Conservation (phyloP, 2,113 vertebrate species). For the Peromyscus leucopus region DNA sequence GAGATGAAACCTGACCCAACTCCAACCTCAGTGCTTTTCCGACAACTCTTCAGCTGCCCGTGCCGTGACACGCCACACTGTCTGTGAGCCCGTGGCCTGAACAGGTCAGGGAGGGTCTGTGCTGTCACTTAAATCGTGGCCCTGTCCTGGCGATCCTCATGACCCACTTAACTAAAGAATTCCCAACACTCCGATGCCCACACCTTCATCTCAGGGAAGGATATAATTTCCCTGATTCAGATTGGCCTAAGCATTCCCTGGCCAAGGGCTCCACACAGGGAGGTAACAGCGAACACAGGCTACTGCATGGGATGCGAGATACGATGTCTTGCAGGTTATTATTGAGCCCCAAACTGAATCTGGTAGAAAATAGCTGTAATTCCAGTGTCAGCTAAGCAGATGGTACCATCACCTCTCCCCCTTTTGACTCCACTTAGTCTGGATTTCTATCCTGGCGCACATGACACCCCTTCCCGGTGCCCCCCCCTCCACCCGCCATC, state of each 20-base stretch:
- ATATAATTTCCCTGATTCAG: background rate
- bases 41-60: background rate
- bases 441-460: background rate
- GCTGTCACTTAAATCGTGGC: background rate
- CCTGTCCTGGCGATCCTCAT: background rate
- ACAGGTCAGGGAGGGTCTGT: background rate
- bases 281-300: fast-evolving
- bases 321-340: fast-evolving
- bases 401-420: background rate
- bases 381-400: fast-evolving
- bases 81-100: background rate
- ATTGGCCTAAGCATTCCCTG: background rate
- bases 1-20: background rate
- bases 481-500: background rate
- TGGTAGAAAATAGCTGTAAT: background rate
- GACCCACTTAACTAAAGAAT: slow-evolving; percentile 33
- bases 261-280: fast-evolving
- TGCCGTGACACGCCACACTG: fast-evolving
- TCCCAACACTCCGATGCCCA: background rate
- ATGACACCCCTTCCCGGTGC: background rate
- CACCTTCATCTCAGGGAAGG: background rate
- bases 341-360: background rate
- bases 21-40: background rate
- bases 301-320: fast-evolving
- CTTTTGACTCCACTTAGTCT: background rate